These are phyloP conservation scores for Sylvicola fuscatus DNA, from an alignment of 2,888 invertebrate species.

Conservation along the genomic window DNA sequence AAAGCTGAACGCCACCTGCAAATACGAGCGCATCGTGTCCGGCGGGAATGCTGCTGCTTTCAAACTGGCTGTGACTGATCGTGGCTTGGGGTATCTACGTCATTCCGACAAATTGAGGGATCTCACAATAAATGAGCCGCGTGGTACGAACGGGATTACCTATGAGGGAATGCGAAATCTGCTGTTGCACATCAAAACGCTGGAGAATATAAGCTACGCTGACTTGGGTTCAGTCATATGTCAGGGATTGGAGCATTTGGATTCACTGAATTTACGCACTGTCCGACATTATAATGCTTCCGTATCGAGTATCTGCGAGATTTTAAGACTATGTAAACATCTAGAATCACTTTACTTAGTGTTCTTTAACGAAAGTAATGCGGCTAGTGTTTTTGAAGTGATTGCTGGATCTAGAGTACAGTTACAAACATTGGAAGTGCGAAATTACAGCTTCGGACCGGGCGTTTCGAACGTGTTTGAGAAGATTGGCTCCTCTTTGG, in stretches of 20 bases:
- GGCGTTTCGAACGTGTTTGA: background rate
- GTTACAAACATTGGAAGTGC: background rate
- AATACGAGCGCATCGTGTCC: conserved; percentile 7
- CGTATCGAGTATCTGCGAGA: conserved; percentile 2
- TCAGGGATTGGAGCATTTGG: conserved; percentile 6
- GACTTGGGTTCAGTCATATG: conserved; percentile 8
- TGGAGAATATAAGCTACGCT: conserved; percentile 9
- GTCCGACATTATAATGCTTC: conserved; percentile 9
- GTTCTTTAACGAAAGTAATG: background rate
- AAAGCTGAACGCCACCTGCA: conserved; percentile 8
- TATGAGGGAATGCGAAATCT: conserved; percentile 7
- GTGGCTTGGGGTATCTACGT: conserved; percentile 7
- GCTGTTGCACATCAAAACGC: conserved; percentile 6
- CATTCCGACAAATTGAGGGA: conserved; percentile 5
- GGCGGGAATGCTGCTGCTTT: conserved; percentile 9
- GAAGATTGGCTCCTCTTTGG: background rate
- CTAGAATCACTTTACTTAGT: background rate
- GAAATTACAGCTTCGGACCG: background rate
- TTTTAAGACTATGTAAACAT: background rate
- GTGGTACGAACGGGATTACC: conserved; percentile 8
- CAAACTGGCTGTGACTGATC: conserved; percentile 8
- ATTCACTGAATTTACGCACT: conserved; percentile 7
- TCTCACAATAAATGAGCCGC: conserved; percentile 9
- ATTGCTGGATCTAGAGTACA: background rate
- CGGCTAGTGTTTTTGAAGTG: background rate